Percentiles rank a stretch among this genome's conserved stretches.
Evolutionary conservation across 1,140 invertebrate species (phyloP).

Genomic region (Pomacea maculata): DNA sequence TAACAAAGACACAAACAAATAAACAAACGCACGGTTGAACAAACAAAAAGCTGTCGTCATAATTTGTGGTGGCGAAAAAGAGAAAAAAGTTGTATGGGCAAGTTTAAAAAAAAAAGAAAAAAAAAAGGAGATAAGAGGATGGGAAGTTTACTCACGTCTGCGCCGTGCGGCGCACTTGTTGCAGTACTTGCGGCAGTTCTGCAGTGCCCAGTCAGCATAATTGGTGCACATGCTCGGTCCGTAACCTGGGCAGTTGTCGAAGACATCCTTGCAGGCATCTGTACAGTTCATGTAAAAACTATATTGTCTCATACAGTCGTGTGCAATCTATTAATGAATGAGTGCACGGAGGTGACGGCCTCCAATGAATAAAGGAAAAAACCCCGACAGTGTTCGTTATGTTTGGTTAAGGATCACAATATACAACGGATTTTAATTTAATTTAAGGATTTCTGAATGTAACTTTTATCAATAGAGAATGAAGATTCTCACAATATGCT

Average conservation of each 20-base stretch:
- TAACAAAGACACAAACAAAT: neutral
- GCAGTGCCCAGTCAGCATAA: conserved; percentile 19
- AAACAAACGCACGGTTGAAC: too few species aligned
- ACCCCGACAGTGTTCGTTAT: too few species aligned
- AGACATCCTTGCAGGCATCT: conserved; percentile 12
- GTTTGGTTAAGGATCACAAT: too few species aligned
- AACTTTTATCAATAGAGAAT: too few species aligned
- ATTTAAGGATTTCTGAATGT: too few species aligned
- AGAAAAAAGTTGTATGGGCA: too few species aligned
- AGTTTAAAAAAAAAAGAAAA: too few species aligned
- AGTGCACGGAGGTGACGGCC: neutral
- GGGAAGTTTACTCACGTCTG: neutral
- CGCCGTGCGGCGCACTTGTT: conserved; percentile 1
- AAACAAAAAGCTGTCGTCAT: too few species aligned
- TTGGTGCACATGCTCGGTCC: conserved; percentile 7
- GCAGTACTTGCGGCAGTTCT: conserved; percentile 24
- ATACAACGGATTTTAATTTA: too few species aligned
- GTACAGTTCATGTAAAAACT: neutral
- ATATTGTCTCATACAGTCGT: neutral
- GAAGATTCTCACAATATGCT: too few species aligned
- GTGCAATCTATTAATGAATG: neutral
- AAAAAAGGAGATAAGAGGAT: neutral
- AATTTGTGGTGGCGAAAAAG: too few species aligned
- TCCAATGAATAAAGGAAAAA: neutral
- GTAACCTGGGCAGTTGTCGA: conserved; percentile 18